Percentiles rank a stretch among this genome's conserved stretches.
These are phyloP conservation scores for Hybognathus amarus DNA, from an alignment of 2,797 vertebrate species.

Conservation along the genomic window DNA sequence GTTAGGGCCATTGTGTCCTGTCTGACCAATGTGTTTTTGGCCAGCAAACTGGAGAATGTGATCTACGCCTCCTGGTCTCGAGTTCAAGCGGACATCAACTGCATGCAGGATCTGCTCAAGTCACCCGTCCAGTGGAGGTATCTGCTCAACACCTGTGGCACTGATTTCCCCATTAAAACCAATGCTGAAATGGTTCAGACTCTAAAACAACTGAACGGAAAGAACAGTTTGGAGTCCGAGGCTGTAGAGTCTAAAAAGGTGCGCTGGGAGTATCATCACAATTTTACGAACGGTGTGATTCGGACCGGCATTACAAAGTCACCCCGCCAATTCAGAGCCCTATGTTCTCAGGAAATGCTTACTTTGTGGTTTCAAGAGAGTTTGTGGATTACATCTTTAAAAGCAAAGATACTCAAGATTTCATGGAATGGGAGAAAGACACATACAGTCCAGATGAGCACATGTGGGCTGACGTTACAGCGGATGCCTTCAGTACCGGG, in stretches of 20 bases:
- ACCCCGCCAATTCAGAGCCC: slow-evolving; percentile 78
- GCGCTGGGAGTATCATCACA: slow-evolving; percentile 80
- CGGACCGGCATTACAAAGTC: slow-evolving; percentile 71
- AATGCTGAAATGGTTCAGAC: slow-evolving; percentile 81
- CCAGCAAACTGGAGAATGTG: slow-evolving; percentile 77
- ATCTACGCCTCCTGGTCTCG: slow-evolving; percentile 86
- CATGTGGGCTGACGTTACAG: slow-evolving; percentile 88
- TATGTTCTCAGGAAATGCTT: slow-evolving; percentile 89
- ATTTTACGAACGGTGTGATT: slow-evolving; percentile 60
- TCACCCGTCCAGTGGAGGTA: slow-evolving; percentile 81
- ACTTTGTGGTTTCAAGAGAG: slow-evolving; percentile 80
- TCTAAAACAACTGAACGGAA: slow-evolving; percentile 78
- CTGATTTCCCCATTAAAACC: slow-evolving; percentile 88
- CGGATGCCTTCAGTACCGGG: slow-evolving; percentile 85
- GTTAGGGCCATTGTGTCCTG: slow-evolving; percentile 79
- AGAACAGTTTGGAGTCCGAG: slow-evolving; percentile 85
- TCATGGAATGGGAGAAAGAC: slow-evolving; percentile 89
- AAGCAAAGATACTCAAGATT: slow-evolving; percentile 62
- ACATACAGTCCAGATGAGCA: slow-evolving; percentile 92
- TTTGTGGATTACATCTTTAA: slow-evolving; percentile 82
- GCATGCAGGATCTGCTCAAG: slow-evolving; percentile 82
- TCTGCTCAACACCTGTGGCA: slow-evolving; percentile 85
- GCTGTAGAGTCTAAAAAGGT: slow-evolving; percentile 65
- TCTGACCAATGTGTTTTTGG: slow-evolving; percentile 84
- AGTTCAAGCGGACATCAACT: slow-evolving; percentile 88